Evolutionary conservation across 2,888 invertebrate genomes (phyloP).

Genomic region (Orthonevra nobilis): DNA sequence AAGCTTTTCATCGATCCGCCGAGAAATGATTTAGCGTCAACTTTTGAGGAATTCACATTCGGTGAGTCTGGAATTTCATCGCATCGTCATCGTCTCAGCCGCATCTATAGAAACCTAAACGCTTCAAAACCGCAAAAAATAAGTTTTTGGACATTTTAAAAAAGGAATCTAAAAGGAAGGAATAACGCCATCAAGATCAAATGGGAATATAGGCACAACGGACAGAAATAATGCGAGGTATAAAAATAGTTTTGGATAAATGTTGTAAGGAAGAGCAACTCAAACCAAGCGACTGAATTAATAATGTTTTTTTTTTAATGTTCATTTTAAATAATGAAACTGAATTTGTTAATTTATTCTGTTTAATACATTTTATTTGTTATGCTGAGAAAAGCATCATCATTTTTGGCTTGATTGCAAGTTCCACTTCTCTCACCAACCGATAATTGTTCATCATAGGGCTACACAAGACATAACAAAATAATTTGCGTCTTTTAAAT

Average conservation of each 20-base stretch:
- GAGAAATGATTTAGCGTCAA: not conserved
- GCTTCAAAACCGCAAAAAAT: not conserved
- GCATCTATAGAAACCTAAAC: not conserved
- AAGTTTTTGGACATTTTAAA: too few relatives aligned
- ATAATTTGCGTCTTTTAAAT: not conserved
- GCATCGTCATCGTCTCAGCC: not conserved
- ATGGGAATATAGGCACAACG: too few relatives aligned
- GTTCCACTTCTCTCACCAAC: not conserved
- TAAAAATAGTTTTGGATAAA: too few relatives aligned
- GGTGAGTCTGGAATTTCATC: not conserved
- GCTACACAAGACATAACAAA: conserved; percentile 11
- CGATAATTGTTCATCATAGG: conserved; percentile 9
- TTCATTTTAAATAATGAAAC: not conserved
- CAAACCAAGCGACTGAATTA: too few relatives aligned
- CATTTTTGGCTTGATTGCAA: not conserved
- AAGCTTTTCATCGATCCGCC: not conserved
- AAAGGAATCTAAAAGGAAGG: too few relatives aligned
- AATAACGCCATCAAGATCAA: too few relatives aligned
- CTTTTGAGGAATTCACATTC: not conserved
- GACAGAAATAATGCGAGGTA: too few relatives aligned
- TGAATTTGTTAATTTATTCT: not conserved
- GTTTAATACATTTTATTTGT: not conserved
- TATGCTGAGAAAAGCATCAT: not conserved
- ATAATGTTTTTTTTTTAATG: not conserved
- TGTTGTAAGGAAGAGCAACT: too few relatives aligned